These are phyloP conservation scores for Artemia sp. DNA, from an alignment of 2,888 invertebrate genomes.

Conservation along the genomic window DNA sequence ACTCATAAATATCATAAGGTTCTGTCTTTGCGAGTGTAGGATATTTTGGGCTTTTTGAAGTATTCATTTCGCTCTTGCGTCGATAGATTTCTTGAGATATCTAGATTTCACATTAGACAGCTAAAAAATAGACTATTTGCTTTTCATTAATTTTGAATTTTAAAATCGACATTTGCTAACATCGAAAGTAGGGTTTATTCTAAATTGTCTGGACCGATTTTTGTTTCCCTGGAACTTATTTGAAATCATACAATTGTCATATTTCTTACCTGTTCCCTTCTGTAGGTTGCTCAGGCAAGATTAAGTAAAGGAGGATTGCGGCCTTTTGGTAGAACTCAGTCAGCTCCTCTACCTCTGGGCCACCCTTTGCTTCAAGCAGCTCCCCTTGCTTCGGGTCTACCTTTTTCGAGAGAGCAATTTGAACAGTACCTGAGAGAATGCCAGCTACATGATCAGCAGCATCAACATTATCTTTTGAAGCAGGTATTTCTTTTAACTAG, in stretches of 20 bases:
- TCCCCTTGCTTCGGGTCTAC: constrained; percentile 30
- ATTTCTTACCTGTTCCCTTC: constrained; percentile 18
- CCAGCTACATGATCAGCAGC: constrained; percentile 39
- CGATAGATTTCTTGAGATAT: too few species aligned
- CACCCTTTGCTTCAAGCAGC: constrained; percentile 53
- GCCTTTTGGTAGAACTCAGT: constrained; percentile 80
- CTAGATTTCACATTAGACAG: too few species aligned
- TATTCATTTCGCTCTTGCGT: too few species aligned
- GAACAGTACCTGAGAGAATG: constrained; percentile 39
- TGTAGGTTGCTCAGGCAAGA: constrained; percentile 43
- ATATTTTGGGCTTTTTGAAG: too few species aligned
- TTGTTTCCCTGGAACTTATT: too few species aligned
- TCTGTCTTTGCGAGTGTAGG: too few species aligned
- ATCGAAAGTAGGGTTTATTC: too few species aligned
- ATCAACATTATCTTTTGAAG: constrained; percentile 40
- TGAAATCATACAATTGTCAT: background rate
- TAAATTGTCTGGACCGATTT: too few species aligned
- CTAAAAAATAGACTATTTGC: too few species aligned
- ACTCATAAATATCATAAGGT: too few species aligned
- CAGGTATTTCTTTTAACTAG: constrained; percentile 28
- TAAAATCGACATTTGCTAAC: too few species aligned
- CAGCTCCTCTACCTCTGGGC: constrained; percentile 73
- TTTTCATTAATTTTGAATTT: too few species aligned
- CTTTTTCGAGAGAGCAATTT: constrained; percentile 34
- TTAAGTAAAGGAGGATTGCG: constrained; percentile 54